Evolutionary conservation across 2,888 invertebrate species (phyloP).

Genomic region (Trachelus stipa): DNA sequence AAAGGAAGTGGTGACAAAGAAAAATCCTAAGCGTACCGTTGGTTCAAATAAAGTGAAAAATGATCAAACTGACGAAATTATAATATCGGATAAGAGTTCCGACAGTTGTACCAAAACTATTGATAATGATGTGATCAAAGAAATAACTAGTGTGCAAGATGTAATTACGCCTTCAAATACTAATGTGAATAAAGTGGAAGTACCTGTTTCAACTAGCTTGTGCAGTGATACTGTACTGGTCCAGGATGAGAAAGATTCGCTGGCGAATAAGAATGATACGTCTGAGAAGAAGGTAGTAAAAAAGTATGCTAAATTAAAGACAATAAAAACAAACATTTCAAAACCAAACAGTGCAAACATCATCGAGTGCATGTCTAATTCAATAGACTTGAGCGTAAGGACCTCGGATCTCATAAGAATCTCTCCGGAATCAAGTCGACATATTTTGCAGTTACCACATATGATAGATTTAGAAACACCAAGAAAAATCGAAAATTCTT

Average conservation of each 20-base stretch:
- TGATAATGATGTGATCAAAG: not conserved
- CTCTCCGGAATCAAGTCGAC: conserved; percentile 34
- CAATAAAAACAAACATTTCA: conserved; percentile 49
- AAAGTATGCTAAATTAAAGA: conserved; percentile 55
- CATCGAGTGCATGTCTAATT: conserved; percentile 14
- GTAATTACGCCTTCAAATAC: not conserved
- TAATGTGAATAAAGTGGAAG: conserved; percentile 2
- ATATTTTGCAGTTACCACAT: conserved; percentile 32
- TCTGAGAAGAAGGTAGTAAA: conserved; percentile 42
- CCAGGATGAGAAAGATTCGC: not conserved
- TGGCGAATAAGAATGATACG: not conserved
- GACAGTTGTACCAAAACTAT: not conserved
- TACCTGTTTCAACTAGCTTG: not conserved
- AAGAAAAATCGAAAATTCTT: conserved; percentile 44
- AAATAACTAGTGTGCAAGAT: not conserved
- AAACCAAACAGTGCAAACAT: conserved; percentile 13
- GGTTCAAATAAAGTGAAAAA: conserved; percentile 1
- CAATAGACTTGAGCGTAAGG: conserved; percentile 15
- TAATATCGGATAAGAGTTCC: not conserved
- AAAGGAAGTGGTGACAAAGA: not conserved
- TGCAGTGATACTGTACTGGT: not conserved
- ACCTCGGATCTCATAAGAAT: conserved; percentile 29
- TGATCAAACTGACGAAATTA: not conserved
- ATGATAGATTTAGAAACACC: conserved; percentile 56
- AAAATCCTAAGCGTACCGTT: not conserved